Evolutionary conservation across 2,113 vertebrate species (phyloP).

Genomic region (Sylvia atricapilla): DNA sequence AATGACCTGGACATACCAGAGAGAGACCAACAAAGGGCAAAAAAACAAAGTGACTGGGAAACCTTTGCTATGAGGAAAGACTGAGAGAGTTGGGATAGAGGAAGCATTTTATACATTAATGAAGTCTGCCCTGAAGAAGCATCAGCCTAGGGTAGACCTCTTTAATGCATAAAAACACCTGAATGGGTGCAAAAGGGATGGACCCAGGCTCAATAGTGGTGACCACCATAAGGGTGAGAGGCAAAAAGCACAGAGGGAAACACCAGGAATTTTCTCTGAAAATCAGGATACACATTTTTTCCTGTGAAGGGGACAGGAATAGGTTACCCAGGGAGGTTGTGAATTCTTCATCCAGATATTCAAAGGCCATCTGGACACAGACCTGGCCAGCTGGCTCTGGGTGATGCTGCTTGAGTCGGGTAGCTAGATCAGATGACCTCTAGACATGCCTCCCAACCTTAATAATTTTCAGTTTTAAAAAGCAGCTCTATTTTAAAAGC

Average conservation of each 20-base stretch:
- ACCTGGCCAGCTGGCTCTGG: neutral
- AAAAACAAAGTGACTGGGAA: neutral
- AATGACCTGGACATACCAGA: rapidly evolving
- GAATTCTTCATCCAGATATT: neutral
- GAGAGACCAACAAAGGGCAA: neutral
- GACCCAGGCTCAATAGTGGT: neutral
- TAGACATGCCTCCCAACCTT: neutral
- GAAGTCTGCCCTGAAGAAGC: neutral
- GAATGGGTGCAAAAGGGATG: neutral
- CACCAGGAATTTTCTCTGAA: neutral
- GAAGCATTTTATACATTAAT: too few species aligned
- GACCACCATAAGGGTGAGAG: neutral
- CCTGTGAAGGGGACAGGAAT: neutral
- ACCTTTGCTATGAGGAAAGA: neutral
- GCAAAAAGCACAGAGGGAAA: neutral
- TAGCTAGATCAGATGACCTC: neutral
- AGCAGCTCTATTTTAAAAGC: neutral
- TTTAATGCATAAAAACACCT: neutral
- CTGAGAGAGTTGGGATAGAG: neutral
- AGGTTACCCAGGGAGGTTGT: neutral
- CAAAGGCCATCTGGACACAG: neutral
- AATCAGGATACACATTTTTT: neutral
- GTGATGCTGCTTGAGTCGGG: neutral
- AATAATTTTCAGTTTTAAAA: neutral
- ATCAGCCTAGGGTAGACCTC: neutral